Base-by-base conservation (phyloP, 2,797 vertebrate genomes). In the Amblyraja radiata region DNA sequence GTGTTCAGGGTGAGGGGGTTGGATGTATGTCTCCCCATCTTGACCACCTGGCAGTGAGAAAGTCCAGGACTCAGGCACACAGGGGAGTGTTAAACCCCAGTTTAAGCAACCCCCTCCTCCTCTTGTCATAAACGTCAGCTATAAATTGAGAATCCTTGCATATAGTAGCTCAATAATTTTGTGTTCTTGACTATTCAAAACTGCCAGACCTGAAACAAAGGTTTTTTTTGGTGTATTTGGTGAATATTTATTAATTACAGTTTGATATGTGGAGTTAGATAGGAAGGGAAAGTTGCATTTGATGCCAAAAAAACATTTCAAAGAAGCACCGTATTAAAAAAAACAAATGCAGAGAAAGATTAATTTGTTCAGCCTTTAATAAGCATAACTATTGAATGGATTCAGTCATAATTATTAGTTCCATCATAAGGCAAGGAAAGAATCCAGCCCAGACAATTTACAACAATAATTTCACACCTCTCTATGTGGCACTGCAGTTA, bases 401-500 rank as follows among this genome's bases (percentile, higher is more conserved):
- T 91, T 91, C 32, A 18, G 32, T 74, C 25, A 36, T 25, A 13
- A 74, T 91, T 46, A 91, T 5, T 0, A 73, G 18, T 36, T 74
- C 5, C 28, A 71, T 2, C 8, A 32, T 28, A 46, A 71, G 11
- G 54, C 54, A 73, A 21, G 21, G 18, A 28, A 71, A 73, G 65
- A 21, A 91, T 5, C 32, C 2, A 54, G 58, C 25, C 6, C 83
- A 58, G 54, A 61, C 46, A 84, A 84, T 3, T 90, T 32, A 14
- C 32, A 71, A 71, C 86, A 90, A 32, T 18, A 90, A 90, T 36
- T 90, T 90, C 65, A 90, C 86, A 36, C n/a, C 32, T 18, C 7
- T 65, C 28, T 54, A 90, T 71, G 58, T 90, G 65, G 10, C 65
- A 68, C 9, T 71, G 86, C 32, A 39, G 14, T 18, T 71, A 36